Base-by-base conservation (phyloP, 92 coral and sea anemone genomes). In the Hydrozoanthus gracilis region DNA sequence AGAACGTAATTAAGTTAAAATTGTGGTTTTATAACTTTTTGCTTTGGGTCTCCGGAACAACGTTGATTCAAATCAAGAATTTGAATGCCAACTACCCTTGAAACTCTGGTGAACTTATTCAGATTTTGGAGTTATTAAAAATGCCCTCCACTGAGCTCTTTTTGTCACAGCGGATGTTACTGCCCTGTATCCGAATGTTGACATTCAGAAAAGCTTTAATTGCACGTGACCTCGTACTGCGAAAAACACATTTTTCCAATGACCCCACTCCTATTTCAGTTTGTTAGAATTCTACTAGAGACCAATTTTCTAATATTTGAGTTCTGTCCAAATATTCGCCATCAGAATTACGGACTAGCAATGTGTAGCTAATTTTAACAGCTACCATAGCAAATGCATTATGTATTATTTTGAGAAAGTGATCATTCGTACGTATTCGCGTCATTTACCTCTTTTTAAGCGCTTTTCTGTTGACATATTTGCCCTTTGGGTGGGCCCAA, bases 381-480 rank as follows among this genome's bases (percentile, higher is more conserved):
- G 73, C 8, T 7, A 67, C 73, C 7, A 27, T 27, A 17, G 73
- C 44, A 17, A 67, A 67, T 27, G 73, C 73, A 17, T 67, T 17
- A 67, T 67, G 73, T 67, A 67, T 67, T 27, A 67, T 27, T 6
- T 7, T 17, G 73, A 67, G 61, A 54, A 2, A 54, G 61, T 0
- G 8, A 54, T 7, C 61, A 13, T 54, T 8, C 9, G 0, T 54
- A 0, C 9, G 61, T 54, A 54, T 13, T 13, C 61, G 2, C 10
- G 14, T 8, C 61, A 55, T 55, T 55, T 55, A 2, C 8, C 12
- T 7, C 12, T 54, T 7, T 84, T 69, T 50, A 70, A 46, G 67
- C 82, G 82, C 46, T 84, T 84, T 71, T 69, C 48, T 12, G 82
- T 71, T 48, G 82, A 84, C 80, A 69, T 84, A 4, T 76, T 86